Base-by-base conservation (phyloP, 2,113 vertebrate genomes). In the Rutilus rutilus region DNA sequence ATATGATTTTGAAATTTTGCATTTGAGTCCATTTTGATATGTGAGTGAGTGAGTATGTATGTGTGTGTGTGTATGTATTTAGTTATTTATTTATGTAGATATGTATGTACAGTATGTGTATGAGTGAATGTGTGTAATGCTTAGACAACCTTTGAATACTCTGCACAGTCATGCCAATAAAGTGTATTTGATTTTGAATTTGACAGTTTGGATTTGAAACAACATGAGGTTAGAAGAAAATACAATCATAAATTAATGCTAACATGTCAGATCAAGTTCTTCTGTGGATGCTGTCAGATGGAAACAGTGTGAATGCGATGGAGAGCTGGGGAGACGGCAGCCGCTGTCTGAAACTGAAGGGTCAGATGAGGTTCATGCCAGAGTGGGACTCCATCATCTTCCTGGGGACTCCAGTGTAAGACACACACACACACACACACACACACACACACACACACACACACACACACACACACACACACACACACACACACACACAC, bases 311-410 rank as follows among this genome's bases (percentile, higher is more conserved):
- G 27, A 95, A 93, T 52, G 92, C 93, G 7, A 92, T 92, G 92
- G 94, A 95, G 90, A 95, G 92, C 89, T 94, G 91, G 93, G 93
- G 93, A 0, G 94, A 95, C 30, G 92, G 93, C 52, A 95, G 92
- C 82, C 91, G 93, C 76, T 93, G 94, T 89, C 91, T 95, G 2
- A 94, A 89, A 89, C 91, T 94, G 33, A 94, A 95, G 88, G 93
- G 93, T 78, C 94, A 95, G 91, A 95, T 95, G 94, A 94, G 94
- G 93, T 94, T 92, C 91, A 95, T 94, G 94, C 93, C 94, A 3
- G 94, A 95, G 89, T 95, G 94, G 94, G 93, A 95, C 87, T 94
- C 93, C 87, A 95, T 96, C 89, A 94, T 96, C 89, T 95, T 94
- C 86, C 89, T 95, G 79, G 93, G 94, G 85, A 95, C 94, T 9